Percentiles rank a stretch among this genome's conserved stretches.
Conservation (phyloP, 1,140 invertebrate genomes). For the Temnothorax curvispinosus region DNA sequence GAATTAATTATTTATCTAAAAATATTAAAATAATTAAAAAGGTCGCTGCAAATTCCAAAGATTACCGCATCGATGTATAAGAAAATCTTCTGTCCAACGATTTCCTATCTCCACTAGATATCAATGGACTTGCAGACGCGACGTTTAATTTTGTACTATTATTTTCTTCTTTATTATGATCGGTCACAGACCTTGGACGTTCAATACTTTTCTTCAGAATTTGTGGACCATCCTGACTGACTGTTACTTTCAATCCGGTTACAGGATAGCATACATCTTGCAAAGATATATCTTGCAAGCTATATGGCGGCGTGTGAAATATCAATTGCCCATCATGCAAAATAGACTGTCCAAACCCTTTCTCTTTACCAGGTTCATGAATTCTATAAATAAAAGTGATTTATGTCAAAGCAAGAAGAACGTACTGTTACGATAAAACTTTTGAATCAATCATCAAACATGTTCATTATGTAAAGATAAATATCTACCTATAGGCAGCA, state of each 20-base stretch:
- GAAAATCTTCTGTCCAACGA: constrained; percentile 88
- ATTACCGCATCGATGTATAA: constrained; percentile 86
- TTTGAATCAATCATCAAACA: not conserved
- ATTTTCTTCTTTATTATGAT: constrained; percentile 80
- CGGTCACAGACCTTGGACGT: constrained; percentile 81
- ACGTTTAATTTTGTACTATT: constrained; percentile 79
- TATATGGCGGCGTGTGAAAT: constrained; percentile 95
- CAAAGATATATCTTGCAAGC: constrained; percentile 91
- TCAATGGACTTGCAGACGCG: constrained; percentile 81
- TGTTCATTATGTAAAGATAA: not conserved
- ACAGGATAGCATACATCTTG: constrained; percentile 87
- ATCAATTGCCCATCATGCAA: constrained; percentile 95
- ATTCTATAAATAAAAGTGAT: constrained; percentile 84
- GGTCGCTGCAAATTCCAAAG: constrained; percentile 20
- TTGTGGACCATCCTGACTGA: constrained; percentile 73
- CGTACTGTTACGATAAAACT: not conserved
- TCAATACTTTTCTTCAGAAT: constrained; percentile 78
- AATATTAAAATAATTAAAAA: constrained; percentile 54
- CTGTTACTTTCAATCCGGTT: constrained; percentile 76
- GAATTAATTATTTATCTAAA: constrained; percentile 19
- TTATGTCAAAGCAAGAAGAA: not conserved
- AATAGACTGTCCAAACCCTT: constrained; percentile 97
- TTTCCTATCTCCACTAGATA: constrained; percentile 84
- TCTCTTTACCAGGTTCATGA: constrained; percentile 89
- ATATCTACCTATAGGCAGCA: constrained; percentile 89